These are phyloP conservation scores for Leptobrachium ailaonicum DNA, from an alignment of 2,113 vertebrate genomes.

Conservation along the genomic window DNA sequence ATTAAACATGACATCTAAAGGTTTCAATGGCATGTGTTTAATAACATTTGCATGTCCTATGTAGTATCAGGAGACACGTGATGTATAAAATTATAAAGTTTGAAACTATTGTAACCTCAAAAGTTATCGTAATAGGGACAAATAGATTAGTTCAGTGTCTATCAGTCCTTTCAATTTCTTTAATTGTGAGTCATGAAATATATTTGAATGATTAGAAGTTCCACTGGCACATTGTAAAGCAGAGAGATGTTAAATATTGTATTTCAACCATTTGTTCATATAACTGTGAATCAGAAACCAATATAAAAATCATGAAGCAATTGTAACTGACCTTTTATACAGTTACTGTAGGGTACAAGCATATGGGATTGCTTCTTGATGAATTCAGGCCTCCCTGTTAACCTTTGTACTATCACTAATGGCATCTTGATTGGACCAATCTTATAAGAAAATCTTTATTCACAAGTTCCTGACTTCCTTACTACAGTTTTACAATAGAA, in stretches of 20 bases:
- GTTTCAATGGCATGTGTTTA: too few species aligned
- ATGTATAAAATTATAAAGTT: too few species aligned
- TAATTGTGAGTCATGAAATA: too few species aligned
- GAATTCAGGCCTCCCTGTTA: slow-evolving; percentile 23
- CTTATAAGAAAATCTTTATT: slow-evolving; percentile 44
- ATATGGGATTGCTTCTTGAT: slow-evolving; percentile 12
- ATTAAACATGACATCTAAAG: too few species aligned
- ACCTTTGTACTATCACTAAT: slow-evolving; percentile 44
- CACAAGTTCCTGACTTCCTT: slow-evolving; percentile 42
- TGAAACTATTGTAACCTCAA: too few species aligned
- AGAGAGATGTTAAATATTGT: not conserved
- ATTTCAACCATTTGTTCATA: not conserved
- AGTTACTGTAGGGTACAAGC: not conserved
- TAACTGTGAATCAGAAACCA: not conserved
- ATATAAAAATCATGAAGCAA: slow-evolving; percentile 9
- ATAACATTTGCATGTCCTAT: too few species aligned
- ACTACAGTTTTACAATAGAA: slow-evolving; percentile 34
- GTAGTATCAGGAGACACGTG: too few species aligned
- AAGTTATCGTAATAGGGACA: too few species aligned
- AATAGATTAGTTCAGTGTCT: too few species aligned
- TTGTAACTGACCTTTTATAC: slow-evolving; percentile 1
- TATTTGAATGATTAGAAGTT: too few species aligned
- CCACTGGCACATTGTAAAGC: not conserved
- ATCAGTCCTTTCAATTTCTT: too few species aligned
- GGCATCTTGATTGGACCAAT: slow-evolving; percentile 44